Evolutionary conservation across 1,140 invertebrate species (phyloP).

Genomic region (Cotesia typhae): DNA sequence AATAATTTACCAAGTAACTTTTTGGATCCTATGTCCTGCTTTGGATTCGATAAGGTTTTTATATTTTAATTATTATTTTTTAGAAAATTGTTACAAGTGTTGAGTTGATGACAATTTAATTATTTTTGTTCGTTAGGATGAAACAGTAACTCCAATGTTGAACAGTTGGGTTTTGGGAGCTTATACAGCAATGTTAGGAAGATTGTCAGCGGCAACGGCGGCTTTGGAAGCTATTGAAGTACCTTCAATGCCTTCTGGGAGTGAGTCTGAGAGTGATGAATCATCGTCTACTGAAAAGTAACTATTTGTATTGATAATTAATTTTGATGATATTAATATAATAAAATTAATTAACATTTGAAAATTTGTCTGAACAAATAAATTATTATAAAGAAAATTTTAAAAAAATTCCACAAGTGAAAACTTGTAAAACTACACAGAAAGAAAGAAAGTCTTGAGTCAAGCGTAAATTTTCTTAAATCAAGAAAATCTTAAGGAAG

Average conservation of each 20-base stretch:
- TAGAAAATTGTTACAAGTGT: not conserved
- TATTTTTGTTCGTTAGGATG: conserved; percentile 47
- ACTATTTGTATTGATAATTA: not conserved
- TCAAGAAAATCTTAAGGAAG: too few relatives aligned
- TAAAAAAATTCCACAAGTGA: too few relatives aligned
- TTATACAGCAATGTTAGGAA: conserved; percentile 63
- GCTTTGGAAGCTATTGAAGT: conserved; percentile 58
- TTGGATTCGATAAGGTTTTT: conserved; percentile 57
- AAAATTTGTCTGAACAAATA: too few relatives aligned
- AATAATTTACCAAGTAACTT: conserved; percentile 55
- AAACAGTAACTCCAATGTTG: conserved; percentile 55
- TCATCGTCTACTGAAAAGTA: conserved; percentile 60
- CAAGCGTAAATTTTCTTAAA: too few relatives aligned
- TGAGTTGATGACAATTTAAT: not conserved
- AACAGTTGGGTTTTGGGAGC: conserved; percentile 62
- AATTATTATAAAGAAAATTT: too few relatives aligned
- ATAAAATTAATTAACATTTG: too few relatives aligned
- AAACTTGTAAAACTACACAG: too few relatives aligned
- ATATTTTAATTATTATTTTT: conserved; percentile 15
- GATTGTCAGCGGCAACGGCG: conserved; percentile 61
- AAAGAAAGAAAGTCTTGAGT: too few relatives aligned
- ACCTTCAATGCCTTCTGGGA: conserved; percentile 58
- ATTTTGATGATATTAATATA: not conserved
- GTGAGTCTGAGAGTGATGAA: conserved; percentile 61
- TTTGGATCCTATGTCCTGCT: conserved; percentile 54